Percentiles rank a stretch among this genome's conserved stretches.
Evolutionary conservation across 92 coral and sea anemone species (phyloP).

Genomic region (Blastomussa wellsi): DNA sequence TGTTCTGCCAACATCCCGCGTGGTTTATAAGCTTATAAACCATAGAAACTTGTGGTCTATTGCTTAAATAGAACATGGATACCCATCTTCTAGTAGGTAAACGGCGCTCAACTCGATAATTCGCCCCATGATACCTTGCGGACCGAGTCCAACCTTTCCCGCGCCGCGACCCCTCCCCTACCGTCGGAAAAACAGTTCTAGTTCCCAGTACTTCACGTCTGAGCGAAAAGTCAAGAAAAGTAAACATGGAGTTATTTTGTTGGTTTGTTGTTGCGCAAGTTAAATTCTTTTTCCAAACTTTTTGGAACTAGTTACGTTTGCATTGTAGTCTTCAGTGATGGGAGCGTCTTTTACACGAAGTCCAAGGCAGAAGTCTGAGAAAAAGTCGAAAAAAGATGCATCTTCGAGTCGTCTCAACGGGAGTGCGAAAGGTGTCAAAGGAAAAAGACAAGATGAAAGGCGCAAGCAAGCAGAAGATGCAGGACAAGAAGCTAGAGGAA

Average conservation of each 20-base stretch:
- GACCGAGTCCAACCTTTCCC: neutral
- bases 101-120: too few species aligned
- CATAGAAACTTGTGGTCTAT: too few species aligned
- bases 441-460: neutral
- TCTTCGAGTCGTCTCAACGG: neutral
- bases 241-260: conserved; percentile 7
- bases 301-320: neutral
- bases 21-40: too few species aligned
- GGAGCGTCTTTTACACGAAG: conserved; percentile 44
- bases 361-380: conserved; percentile 27
- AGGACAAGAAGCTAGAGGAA: conserved; percentile 1
- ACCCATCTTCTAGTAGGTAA: too few species aligned
- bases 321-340: neutral
- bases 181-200: neutral
- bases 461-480: conserved; percentile 1
- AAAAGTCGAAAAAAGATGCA: conserved; percentile 11
- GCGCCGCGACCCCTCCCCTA: neutral
- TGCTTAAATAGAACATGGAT: too few species aligned
- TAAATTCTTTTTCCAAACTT: conserved; percentile 1
- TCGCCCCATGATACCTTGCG: too few species aligned
- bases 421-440: conserved; percentile 10
- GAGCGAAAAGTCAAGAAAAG: neutral
- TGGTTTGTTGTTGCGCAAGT: conserved; percentile 14
- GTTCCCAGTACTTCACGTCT: conserved; percentile 19
- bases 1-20: too few species aligned